Conservation (phyloP, 1,140 invertebrate genomes). For the Papilio helenus region DNA sequence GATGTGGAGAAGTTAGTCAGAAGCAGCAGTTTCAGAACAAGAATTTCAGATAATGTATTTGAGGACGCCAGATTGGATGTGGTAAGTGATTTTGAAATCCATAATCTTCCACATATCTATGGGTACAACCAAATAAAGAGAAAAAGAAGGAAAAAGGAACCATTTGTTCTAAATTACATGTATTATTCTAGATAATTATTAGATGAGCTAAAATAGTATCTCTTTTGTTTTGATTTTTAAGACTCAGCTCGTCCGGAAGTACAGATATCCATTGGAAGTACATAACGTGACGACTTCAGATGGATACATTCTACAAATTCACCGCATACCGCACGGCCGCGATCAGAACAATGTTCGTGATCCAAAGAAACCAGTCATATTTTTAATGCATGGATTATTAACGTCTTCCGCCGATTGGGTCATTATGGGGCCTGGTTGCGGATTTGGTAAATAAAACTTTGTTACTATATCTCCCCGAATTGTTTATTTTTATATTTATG, state of each 20-base stretch:
- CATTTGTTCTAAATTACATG: too few species aligned
- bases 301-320: slow-evolving; percentile 83
- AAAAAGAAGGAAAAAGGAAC: not conserved
- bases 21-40: slow-evolving; percentile 32
- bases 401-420: slow-evolving; percentile 84
- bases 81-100: slow-evolving; percentile 48
- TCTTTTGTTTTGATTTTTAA: slow-evolving; percentile 36
- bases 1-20: slow-evolving; percentile 46
- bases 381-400: slow-evolving; percentile 86
- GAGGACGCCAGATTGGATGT: slow-evolving; percentile 65
- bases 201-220: not conserved
- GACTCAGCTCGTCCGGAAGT: slow-evolving; percentile 48
- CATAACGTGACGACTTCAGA: slow-evolving; percentile 82
- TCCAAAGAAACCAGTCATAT: slow-evolving; percentile 62
- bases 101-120: not conserved
- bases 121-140: not conserved
- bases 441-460: slow-evolving; percentile 43
- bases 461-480: not conserved
- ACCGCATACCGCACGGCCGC: slow-evolving; percentile 79
- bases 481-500: not conserved
- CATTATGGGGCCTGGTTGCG: slow-evolving; percentile 50
- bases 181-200: too few species aligned
- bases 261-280: slow-evolving; percentile 83
- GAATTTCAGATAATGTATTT: slow-evolving; percentile 56
- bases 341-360: slow-evolving; percentile 57